A percentile compares a stretch with the other conserved stretches of the same genome.
phyloP scores from a whole-genome alignment of 1,140 invertebrate species.

The Sesamia nonagrioides region DNA sequence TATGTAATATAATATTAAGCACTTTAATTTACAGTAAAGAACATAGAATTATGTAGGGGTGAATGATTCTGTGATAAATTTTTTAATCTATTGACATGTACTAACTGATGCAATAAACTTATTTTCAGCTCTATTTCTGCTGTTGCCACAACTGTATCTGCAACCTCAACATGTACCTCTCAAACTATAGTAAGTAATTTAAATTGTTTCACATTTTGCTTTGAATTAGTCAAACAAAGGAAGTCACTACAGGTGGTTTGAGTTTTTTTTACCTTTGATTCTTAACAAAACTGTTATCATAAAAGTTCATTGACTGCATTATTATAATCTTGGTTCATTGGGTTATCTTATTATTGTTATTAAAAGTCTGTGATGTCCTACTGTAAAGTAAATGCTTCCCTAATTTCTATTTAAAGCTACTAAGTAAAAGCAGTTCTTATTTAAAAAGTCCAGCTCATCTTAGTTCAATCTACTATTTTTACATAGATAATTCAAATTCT shows the following conservation, averaged over 20 bases:
- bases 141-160: slow-evolving; percentile 79
- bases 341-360: not conserved
- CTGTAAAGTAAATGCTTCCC: no score
- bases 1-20: not conserved
- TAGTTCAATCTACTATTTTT: not conserved
- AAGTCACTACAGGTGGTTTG: slow-evolving; percentile 1
- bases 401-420: no score
- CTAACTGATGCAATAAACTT: slow-evolving; percentile 18
- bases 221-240: slow-evolving; percentile 13
- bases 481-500: not conserved
- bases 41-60: not conserved
- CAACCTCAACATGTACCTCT: slow-evolving; percentile 81
- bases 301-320: slow-evolving; percentile 16
- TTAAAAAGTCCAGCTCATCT: not conserved
- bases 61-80: slow-evolving; percentile 18
- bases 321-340: not conserved
- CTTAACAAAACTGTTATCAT: slow-evolving; percentile 6
- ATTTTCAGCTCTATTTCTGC: slow-evolving; percentile 78
- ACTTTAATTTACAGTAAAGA: not conserved
- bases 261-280: slow-evolving; percentile 20
- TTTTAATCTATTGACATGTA: slow-evolving; percentile 18
- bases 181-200: slow-evolving; percentile 78
- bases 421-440: no score
- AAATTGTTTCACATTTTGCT: slow-evolving; percentile 28
- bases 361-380: no score